These are phyloP conservation scores for Limanda limanda DNA, from an alignment of 2,113 vertebrate genomes.

Conservation along the genomic window DNA sequence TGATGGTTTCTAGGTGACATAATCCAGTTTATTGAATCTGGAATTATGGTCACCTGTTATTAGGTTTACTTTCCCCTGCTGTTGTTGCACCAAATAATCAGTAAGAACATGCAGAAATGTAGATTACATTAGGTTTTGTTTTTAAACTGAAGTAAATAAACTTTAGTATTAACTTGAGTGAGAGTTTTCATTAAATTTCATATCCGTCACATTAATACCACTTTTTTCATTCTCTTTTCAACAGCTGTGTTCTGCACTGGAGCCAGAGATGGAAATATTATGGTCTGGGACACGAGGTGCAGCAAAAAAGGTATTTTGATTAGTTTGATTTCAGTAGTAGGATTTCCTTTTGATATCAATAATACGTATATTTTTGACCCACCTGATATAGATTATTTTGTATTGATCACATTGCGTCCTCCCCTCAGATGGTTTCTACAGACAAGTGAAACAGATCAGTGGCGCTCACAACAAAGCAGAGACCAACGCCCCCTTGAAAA, in stretches of 20 bases:
- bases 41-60: too few species aligned
- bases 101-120: too few species aligned
- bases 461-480: constrained; percentile 93
- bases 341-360: not conserved
- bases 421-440: constrained; percentile 93
- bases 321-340: not conserved
- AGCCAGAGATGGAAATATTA: constrained; percentile 96
- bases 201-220: too few species aligned
- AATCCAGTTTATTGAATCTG: not conserved
- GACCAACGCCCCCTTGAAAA: constrained; percentile 85
- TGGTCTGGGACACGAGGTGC: constrained; percentile 97
- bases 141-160: too few species aligned
- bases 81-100: too few species aligned
- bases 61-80: too few species aligned
- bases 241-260: constrained; percentile 96
- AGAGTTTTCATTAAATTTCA: too few species aligned
- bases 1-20: not conserved
- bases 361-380: not conserved
- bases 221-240: not conserved
- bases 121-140: too few species aligned
- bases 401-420: not conserved
- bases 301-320: constrained; percentile 88
- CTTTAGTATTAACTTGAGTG: too few species aligned
- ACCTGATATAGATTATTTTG: not conserved
- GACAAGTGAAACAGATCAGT: constrained; percentile 94